Conservation (phyloP, 2,113 vertebrate species). For the Prietella phreatophila region DNA sequence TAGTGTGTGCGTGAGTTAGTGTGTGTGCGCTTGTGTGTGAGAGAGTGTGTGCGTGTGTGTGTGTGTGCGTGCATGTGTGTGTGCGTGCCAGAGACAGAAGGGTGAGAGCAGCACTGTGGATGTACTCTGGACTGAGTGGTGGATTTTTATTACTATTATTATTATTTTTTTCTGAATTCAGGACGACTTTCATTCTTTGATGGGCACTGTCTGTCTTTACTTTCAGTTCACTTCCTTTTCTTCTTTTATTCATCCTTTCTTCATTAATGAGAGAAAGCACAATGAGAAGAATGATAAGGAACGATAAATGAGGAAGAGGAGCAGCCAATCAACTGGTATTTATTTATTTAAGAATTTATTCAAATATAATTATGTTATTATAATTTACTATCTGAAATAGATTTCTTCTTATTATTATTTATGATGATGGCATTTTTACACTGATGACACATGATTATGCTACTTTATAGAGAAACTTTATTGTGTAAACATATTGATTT, state of each 20-base stretch:
- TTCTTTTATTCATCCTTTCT: not conserved
- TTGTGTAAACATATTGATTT: not conserved
- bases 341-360: not conserved
- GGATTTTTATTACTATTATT: conserved; percentile 24
- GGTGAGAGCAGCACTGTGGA: conserved; percentile 36
- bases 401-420: not conserved
- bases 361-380: not conserved
- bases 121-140: conserved; percentile 21
- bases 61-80: conserved; percentile 3
- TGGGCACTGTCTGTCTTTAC: not conserved
- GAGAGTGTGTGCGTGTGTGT: not conserved
- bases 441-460: not conserved
- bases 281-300: not conserved
- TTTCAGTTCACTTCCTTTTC: not conserved
- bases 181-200: not conserved
- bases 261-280: not conserved
- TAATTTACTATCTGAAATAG: not conserved
- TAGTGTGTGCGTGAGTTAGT: too few species aligned
- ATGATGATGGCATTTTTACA: not conserved
- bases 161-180: not conserved
- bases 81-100: conserved; percentile 35
- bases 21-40: not conserved
- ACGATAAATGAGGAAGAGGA: not conserved
- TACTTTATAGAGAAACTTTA: not conserved
- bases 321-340: not conserved